Conservation (phyloP, 2,888 invertebrate species). For the Protodeltote pygarga region DNA sequence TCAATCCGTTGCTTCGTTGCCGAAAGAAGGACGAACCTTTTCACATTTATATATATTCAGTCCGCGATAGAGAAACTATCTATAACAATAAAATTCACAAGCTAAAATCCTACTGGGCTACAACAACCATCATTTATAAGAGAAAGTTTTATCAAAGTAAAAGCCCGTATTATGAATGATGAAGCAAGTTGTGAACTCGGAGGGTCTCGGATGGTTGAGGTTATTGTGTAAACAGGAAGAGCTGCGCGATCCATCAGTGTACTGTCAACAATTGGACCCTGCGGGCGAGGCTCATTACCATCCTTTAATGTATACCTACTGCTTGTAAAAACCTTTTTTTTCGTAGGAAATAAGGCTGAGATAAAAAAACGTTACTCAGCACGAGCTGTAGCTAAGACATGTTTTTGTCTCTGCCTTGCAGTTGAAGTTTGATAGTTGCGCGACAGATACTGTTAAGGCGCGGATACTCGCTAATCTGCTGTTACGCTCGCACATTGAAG, state of each 20-base stretch:
- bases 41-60: too few species aligned
- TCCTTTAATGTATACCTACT: constrained; percentile 28
- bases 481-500: too few species aligned
- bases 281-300: constrained; percentile 44
- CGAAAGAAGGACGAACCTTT: too few species aligned
- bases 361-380: too few species aligned
- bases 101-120: constrained; percentile 34
- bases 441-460: too few species aligned
- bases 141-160: constrained; percentile 57
- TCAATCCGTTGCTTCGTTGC: too few species aligned
- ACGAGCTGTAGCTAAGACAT: too few species aligned
- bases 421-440: too few species aligned
- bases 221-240: constrained; percentile 57
- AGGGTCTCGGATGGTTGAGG: constrained; percentile 45
- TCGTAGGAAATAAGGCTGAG: too few species aligned
- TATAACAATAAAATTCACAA: constrained; percentile 10
- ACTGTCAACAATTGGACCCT: constrained; percentile 56
- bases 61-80: too few species aligned
- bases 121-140: constrained; percentile 46
- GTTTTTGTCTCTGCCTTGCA: too few species aligned
- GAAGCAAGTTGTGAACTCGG: constrained; percentile 66
- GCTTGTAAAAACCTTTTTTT: constrained; percentile 10
- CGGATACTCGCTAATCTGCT: too few species aligned
- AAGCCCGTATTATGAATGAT: constrained; percentile 71
- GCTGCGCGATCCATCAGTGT: constrained; percentile 52